Evolutionary conservation across 2,113 vertebrate genomes (phyloP), one percentile per base, ranked within the genome.

Genomic region (Dendrocopos noguchii): DNA sequence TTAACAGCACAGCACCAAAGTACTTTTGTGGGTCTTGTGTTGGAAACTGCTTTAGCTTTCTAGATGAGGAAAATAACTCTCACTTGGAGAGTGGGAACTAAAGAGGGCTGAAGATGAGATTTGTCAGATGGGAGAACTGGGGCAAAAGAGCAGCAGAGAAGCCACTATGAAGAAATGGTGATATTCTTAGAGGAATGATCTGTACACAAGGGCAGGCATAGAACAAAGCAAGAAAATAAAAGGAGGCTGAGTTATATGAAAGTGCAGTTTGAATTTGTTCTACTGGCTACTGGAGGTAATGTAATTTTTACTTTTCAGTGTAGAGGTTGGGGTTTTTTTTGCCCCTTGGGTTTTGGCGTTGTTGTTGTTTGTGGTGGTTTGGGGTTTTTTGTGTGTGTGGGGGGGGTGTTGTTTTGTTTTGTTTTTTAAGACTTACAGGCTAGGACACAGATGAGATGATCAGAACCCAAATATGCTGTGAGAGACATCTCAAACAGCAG

Each of bases 121-220:
- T 46, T 28, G n/a, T 29, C 15, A 33, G 22, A 9, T 73, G 12
- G 27, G 15, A 67, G 7, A 59, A 44, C 10, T 82, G 42, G 12
- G n/a, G 39, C 25, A 64, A 50, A 61, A 56, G 21, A 31, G 22
- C 20, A 68, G 9, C 33, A 34, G 68, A 42, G 33, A 21, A 72
- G 9, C 2, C 15, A 10, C 17, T 42, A 13, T 71, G 39, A 75
- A 66, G n/a, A 7, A 39, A 31, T 18, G 34, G 9, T 57, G 28
- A 29, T 74, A 3, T 42, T 89, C 42, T 85, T 59, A 6, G 21
- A 42, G 25, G 60, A 73, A 61, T 8, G 3, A 46, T 46, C n/a
- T 0, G 0, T 29, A 22, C 19, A 14, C 10, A 31, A 56, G 2
- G 12, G 22, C 68, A 73, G 10, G 11, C 24, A 15, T 4, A 31